Evolutionary conservation across 2,113 vertebrate species (phyloP).

Genomic region (Hippotragus niger): DNA sequence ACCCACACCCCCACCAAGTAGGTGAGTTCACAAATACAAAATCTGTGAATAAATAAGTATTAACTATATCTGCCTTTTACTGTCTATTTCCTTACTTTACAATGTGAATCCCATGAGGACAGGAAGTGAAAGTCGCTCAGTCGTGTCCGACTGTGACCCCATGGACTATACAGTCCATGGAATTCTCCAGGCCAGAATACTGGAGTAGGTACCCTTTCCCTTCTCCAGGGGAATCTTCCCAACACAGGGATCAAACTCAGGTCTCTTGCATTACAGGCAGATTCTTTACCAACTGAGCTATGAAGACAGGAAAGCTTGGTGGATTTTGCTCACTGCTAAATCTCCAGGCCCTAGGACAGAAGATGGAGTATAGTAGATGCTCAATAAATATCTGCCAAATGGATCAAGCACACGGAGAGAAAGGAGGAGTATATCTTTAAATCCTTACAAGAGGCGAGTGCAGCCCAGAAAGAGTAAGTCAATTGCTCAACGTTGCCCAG

Average conservation of each 20-base stretch:
- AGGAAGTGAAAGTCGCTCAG: not conserved
- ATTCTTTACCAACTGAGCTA: not conserved
- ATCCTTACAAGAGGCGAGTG: not conserved
- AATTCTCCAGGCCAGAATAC: not conserved
- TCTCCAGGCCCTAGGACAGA: not conserved
- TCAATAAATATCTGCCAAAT: not conserved
- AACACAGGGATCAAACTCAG: not conserved
- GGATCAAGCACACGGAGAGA: not conserved
- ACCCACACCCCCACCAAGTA: not conserved
- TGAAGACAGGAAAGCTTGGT: not conserved
- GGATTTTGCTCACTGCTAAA: not conserved
- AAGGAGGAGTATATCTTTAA: not conserved
- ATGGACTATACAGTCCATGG: not conserved
- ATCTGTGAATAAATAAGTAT: not conserved
- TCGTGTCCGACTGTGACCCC: not conserved
- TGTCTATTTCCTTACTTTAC: not conserved
- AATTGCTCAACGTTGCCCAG: not conserved
- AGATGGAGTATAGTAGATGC: not conserved
- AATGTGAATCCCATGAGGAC: not conserved
- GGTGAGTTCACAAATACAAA: accelerated
- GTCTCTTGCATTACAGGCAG: not conserved
- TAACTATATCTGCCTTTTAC: not conserved
- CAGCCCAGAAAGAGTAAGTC: not conserved
- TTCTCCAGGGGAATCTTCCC: not conserved
- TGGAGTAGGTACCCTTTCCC: not conserved